Evolutionary conservation across 1,140 invertebrate genomes (phyloP).

Genomic region (Musca domestica): DNA sequence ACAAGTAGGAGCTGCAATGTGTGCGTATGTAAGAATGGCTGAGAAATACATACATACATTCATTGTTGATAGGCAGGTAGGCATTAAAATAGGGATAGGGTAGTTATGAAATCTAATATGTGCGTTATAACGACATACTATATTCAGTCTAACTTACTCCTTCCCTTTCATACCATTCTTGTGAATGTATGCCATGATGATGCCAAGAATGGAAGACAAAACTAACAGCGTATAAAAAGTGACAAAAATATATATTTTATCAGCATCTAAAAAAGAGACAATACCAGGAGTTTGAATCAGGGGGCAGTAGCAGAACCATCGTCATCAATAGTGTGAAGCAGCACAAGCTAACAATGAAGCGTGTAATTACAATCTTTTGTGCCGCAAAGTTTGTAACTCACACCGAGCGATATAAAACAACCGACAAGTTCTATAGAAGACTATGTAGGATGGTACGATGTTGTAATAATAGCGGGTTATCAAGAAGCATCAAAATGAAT

Average conservation of each 20-base stretch:
- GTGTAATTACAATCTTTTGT: constrained; percentile 50
- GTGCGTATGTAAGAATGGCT: neutral
- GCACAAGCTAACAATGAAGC: constrained; percentile 47
- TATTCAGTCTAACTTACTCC: neutral
- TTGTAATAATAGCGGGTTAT: too few species aligned
- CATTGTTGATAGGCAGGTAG: neutral
- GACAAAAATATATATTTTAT: neutral
- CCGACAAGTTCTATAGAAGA: too few species aligned
- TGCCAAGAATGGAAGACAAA: neutral
- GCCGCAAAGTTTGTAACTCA: constrained; percentile 20
- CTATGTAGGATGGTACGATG: too few species aligned
- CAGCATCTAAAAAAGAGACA: neutral
- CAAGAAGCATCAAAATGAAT: too few species aligned
- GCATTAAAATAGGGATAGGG: neutral
- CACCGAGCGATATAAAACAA: neutral
- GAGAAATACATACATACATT: neutral
- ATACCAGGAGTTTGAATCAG: neutral
- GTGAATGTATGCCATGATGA: neutral
- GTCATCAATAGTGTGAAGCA: neutral
- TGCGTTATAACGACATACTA: constrained; percentile 1
- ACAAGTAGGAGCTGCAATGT: too few species aligned
- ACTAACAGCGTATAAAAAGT: neutral
- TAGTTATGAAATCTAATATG: constrained; percentile 20
- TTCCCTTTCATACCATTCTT: neutral
- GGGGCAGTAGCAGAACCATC: neutral